These are phyloP conservation scores for Microchrysa polita DNA, from an alignment of 2,888 invertebrate species.

Conservation along the genomic window DNA sequence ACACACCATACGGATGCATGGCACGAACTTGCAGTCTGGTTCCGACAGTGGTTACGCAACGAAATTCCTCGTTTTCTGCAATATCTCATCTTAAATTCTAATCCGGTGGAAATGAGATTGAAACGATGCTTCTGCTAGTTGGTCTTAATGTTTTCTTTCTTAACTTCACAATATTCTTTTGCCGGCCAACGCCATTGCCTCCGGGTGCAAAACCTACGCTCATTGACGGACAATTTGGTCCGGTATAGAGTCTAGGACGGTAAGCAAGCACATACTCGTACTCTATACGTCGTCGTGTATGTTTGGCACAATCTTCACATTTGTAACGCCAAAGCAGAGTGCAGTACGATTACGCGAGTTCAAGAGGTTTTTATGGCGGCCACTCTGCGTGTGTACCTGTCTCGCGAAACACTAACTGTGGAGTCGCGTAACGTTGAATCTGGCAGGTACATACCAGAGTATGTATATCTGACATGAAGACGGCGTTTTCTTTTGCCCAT, in stretches of 20 bases:
- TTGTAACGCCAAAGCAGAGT: constrained; percentile 18
- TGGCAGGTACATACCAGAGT: not conserved
- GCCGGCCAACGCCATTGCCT: not conserved
- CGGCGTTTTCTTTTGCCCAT: constrained; percentile 13
- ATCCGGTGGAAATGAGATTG: constrained; percentile 3
- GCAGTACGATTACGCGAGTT: constrained; percentile 32
- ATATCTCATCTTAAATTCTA: constrained; percentile 16
- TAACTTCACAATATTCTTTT: not conserved
- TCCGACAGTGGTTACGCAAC: constrained; percentile 27
- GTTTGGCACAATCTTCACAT: constrained; percentile 37
- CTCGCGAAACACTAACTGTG: constrained; percentile 17
- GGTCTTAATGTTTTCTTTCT: constrained; percentile 19
- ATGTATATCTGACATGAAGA: not conserved
- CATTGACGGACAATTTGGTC: too few relatives aligned
- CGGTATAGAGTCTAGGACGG: too few relatives aligned
- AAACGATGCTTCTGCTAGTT: constrained; percentile 1
- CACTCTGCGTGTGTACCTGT: constrained; percentile 28
- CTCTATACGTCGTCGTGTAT: not conserved
- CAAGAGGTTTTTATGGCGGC: constrained; percentile 40
- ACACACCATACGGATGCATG: too few relatives aligned
- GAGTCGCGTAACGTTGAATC: not conserved
- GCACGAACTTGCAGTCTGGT: not conserved
- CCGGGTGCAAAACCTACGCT: not conserved
- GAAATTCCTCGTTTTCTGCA: constrained; percentile 25
- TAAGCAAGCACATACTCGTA: not conserved